A percentile compares a stretch with the other conserved stretches of the same genome.
phyloP scores from a whole-genome alignment of 2,888 invertebrate genomes.

The Lordiphosa fenestrarum region DNA sequence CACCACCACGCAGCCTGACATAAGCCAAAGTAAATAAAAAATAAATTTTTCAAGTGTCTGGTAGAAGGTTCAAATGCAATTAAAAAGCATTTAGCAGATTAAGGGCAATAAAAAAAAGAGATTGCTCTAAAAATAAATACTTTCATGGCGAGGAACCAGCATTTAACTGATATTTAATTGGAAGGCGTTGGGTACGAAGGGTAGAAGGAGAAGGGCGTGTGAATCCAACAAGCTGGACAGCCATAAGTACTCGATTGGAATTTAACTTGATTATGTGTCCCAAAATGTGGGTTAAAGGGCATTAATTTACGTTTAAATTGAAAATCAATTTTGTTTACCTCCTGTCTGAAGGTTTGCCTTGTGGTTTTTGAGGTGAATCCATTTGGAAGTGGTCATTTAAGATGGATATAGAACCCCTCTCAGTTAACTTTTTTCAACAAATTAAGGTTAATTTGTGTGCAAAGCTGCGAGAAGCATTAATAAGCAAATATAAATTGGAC shows the following conservation, averaged over 20 bases:
- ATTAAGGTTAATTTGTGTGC: not conserved
- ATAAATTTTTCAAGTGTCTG: constrained; percentile 50
- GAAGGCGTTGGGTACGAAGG: constrained; percentile 1
- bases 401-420: no score
- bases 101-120: constrained; percentile 41
- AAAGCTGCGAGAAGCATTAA: not conserved
- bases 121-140: constrained; percentile 43
- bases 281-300: constrained; percentile 16
- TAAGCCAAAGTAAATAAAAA: constrained; percentile 17
- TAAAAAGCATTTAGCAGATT: constrained; percentile 69
- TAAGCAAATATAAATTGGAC: constrained; percentile 2
- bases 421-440: not conserved
- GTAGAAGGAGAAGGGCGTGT: constrained; percentile 19
- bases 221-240: constrained; percentile 18
- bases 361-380: not conserved
- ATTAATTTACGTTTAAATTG: not conserved
- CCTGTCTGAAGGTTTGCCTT: not conserved
- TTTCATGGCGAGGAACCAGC: constrained; percentile 19
- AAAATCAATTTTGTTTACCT: constrained; percentile 1
- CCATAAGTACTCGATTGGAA: constrained; percentile 20
- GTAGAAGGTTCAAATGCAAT: constrained; percentile 53
- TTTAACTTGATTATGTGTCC: constrained; percentile 22
- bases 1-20: not conserved
- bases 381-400: not conserved
- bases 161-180: constrained; percentile 17